Evolutionary conservation across 2,797 vertebrate species (phyloP), one percentile per base, ranked within the genome.

Genomic region (Myoxocephalus aenaeus): DNA sequence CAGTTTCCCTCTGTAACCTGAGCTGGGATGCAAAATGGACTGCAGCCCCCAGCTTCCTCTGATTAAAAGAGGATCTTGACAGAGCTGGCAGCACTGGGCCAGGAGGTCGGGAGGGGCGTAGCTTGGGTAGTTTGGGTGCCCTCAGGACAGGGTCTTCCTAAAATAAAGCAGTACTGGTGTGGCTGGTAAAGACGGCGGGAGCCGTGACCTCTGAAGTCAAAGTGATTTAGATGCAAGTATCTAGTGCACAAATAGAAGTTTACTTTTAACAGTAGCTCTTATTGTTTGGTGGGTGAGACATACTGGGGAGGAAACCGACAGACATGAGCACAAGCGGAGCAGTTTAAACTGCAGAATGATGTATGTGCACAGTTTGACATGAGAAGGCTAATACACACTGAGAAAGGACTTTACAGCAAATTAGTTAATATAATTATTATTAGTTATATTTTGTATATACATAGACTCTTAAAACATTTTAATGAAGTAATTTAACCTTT

Each of bases 41-140:
- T 18, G 29, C 32, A 54, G 75, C 64, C 86, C 81, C 75, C 66
- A 77, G 82, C 62, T 80, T 78, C 75, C 71, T 77, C 7, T 46
- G 65, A 65, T 34, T 85, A 77, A 90, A 91, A 90, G 74, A 27
- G 58, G 82, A 91, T 81, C 78, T 82, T 50, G 64, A 44, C 54
- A 56, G 73, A 70, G 61, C 32, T 54, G 79, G 58, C 29, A 50
- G 71, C 64, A 65, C 27, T 68, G 75, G 32, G 48, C 77, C 66
- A 80, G 51, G 54, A 75, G 27, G 46, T 20, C 5, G 2, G 44
- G 44, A 7, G 44, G 42, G 53, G 15, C 40, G 34, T 3, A 25
- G 62, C 7, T 15, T 53, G 61, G n/a, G n/a, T n/a, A 22, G 29
- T 38, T 10, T 14, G 25, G 64, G 77, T 40, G 29, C 65, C 65